Conservation (phyloP, 2,113 vertebrate genomes). For the Gorsachius goisagi region DNA sequence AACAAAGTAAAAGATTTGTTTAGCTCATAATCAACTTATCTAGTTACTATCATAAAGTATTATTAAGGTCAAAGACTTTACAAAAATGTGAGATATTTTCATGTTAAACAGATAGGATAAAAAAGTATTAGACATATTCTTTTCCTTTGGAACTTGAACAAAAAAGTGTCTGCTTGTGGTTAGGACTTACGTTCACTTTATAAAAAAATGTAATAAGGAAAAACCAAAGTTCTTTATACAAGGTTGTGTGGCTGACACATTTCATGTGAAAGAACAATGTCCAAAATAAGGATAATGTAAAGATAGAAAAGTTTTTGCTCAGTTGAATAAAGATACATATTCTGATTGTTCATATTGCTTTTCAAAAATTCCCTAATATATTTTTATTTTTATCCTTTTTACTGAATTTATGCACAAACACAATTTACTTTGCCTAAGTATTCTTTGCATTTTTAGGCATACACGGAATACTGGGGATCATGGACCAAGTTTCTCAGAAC, state of each 20-base stretch:
- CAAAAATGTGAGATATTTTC: neutral
- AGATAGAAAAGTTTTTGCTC: neutral
- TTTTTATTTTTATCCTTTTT: neutral
- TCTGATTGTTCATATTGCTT: neutral
- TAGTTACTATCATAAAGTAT: neutral
- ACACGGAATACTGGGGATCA: neutral
- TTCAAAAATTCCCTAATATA: neutral
- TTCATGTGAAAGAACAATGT: neutral
- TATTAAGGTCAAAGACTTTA: neutral
- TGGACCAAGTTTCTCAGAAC: neutral
- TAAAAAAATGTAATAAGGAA: neutral
- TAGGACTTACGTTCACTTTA: neutral
- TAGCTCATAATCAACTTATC: neutral
- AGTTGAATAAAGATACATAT: neutral
- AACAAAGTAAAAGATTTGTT: neutral
- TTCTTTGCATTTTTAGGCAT: neutral
- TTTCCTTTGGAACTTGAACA: neutral
- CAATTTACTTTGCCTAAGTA: neutral
- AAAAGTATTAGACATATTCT: neutral
- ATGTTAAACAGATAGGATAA: neutral
- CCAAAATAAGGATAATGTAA: neutral
- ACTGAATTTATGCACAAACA: neutral
- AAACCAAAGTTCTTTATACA: rapidly evolving
- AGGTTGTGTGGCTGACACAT: rapidly evolving
- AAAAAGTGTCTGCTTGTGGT: neutral